Percentiles rank a stretch among this genome's conserved stretches.
Evolutionary conservation across 2,797 vertebrate genomes (phyloP).

Genomic region (Triplophysa bombifrons): DNA sequence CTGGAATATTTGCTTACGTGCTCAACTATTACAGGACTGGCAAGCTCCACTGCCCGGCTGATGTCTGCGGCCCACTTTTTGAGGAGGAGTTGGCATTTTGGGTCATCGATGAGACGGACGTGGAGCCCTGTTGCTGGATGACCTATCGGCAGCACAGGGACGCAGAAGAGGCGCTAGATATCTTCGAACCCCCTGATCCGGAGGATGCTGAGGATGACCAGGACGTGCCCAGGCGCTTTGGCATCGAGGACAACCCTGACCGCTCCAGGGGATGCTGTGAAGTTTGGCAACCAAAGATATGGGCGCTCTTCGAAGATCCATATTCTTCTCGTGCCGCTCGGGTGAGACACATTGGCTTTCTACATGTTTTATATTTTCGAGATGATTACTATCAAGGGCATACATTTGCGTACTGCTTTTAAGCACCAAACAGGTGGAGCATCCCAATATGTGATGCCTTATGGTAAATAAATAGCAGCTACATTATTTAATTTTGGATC

Average conservation of each 20-base stretch:
- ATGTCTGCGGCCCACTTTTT: slow-evolving; percentile 97
- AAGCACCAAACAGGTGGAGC: neutral
- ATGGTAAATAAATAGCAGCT: neutral
- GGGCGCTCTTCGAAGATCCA: slow-evolving; percentile 98
- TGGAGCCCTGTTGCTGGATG: slow-evolving; percentile 99
- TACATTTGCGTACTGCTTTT: neutral
- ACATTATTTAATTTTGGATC: neutral
- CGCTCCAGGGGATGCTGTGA: slow-evolving; percentile 81
- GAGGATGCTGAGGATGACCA: slow-evolving; percentile 81
- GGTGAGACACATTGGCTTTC: slow-evolving; percentile 79
- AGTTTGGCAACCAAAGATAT: slow-evolving; percentile 88
- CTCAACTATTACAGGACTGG: slow-evolving; percentile 98
- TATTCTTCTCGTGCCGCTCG: slow-evolving; percentile 92
- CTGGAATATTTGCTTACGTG: slow-evolving; percentile 95
- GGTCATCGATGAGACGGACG: slow-evolving; percentile 98
- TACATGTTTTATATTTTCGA: neutral
- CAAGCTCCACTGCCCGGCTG: slow-evolving; percentile 97
- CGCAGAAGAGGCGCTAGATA: slow-evolving; percentile 96
- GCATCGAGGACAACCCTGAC: slow-evolving; percentile 85
- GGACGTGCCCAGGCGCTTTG: slow-evolving; percentile 77
- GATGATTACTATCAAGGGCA: neutral
- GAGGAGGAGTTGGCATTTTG: slow-evolving; percentile 98
- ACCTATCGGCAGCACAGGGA: slow-evolving; percentile 96
- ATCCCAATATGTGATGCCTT: slow-evolving; percentile 12
- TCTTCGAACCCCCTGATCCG: slow-evolving; percentile 89